These are phyloP conservation scores for Apogon talboti DNA, from an alignment of 2,797 vertebrate species.

Conservation along the genomic window DNA sequence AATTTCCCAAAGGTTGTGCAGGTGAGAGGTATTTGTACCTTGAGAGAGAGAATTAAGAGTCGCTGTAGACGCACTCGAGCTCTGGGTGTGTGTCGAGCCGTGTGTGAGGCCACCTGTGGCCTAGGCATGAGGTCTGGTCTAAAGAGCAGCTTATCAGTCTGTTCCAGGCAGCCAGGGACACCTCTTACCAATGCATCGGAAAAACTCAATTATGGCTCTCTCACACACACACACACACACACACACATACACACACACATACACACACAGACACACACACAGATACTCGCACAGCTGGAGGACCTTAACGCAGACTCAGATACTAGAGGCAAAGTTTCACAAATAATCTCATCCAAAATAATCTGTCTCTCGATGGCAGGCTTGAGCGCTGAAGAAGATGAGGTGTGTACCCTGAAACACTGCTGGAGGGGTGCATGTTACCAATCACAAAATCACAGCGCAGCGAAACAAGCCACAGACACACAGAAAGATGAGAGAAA, in stretches of 20 bases:
- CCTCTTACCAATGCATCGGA: slow-evolving; percentile 38
- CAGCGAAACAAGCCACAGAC: slow-evolving; percentile 2
- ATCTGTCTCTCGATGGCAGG: slow-evolving; percentile 37
- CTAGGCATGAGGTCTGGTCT: slow-evolving; percentile 24
- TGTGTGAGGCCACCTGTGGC: slow-evolving; percentile 46
- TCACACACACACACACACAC: neutral
- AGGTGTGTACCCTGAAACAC: slow-evolving; percentile 20
- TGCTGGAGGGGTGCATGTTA: slow-evolving; percentile 34
- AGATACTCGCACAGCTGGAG: slow-evolving; percentile 25
- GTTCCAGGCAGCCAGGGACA: slow-evolving; percentile 51
- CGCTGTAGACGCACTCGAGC: neutral
- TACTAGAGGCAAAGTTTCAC: slow-evolving; percentile 22
- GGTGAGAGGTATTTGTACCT: slow-evolving; percentile 31
- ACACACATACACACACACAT: neutral
- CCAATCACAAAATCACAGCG: slow-evolving; percentile 43
- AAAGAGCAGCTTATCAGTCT: slow-evolving; percentile 55
- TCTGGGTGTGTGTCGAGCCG: neutral
- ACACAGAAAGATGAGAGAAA: neutral
- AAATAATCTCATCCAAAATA: slow-evolving; percentile 45
- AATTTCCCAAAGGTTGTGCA: slow-evolving; percentile 38
- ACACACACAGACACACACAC: neutral
- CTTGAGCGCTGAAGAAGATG: neutral
- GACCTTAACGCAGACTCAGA: slow-evolving; percentile 33
- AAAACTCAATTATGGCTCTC: slow-evolving; percentile 46
- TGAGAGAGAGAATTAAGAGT: slow-evolving; percentile 9